Percentiles rank a stretch among this genome's conserved stretches.
These are phyloP conservation scores for Megalops atlanticus DNA, from an alignment of 2,113 vertebrate genomes.

Conservation along the genomic window DNA sequence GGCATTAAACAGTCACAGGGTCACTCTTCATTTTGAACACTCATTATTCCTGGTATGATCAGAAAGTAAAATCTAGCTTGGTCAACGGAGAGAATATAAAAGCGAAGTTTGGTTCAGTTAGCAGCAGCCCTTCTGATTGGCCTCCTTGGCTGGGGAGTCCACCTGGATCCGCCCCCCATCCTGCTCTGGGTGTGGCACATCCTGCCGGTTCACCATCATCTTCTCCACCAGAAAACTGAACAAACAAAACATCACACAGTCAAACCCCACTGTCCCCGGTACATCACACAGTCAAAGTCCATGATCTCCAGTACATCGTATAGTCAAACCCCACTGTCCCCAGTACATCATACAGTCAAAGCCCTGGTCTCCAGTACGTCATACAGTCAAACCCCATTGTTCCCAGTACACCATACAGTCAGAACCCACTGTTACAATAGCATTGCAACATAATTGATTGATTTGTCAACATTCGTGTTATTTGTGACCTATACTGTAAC, in stretches of 20 bases:
- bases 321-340: background rate
- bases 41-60: no score
- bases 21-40: no score
- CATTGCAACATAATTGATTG: background rate
- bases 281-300: background rate
- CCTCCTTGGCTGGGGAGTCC: background rate
- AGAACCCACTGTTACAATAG: background rate
- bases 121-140: constrained; percentile 3
- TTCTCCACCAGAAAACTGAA: constrained; percentile 20
- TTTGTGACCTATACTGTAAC: background rate
- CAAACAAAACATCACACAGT: background rate
- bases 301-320: background rate
- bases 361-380: background rate
- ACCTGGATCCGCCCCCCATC: constrained; percentile 13
- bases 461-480: no score
- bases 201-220: constrained; percentile 13
- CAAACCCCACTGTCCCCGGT: no score
- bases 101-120: background rate
- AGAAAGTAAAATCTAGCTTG: no score
- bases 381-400: background rate
- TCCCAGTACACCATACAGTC: background rate
- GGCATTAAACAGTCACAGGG: no score
- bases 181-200: background rate
- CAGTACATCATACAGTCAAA: background rate
- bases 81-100: background rate